Percentiles rank a stretch among this genome's conserved stretches.
phyloP scores from a whole-genome alignment of 2,888 invertebrate genomes.

The Agrenia bidenticulata region DNA sequence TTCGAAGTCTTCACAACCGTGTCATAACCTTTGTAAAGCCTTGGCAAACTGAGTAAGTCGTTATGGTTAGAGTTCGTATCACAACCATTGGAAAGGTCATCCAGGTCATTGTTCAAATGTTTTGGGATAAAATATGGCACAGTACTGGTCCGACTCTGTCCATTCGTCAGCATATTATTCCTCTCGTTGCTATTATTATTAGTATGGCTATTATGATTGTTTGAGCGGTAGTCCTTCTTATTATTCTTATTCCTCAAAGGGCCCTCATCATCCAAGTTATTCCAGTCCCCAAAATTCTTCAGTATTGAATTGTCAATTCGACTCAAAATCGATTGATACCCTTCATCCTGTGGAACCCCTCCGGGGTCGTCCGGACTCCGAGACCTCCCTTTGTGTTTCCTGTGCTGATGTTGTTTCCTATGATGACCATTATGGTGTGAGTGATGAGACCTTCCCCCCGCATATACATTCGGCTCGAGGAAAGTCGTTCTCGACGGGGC shows the following conservation, averaged over 20 bases:
- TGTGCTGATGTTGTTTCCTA: conserved; percentile 15
- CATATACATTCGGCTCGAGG: conserved; percentile 45
- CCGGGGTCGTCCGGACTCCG: conserved; percentile 37
- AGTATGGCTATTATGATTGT: neutral
- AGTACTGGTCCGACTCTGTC: neutral
- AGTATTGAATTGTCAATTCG: conserved; percentile 42
- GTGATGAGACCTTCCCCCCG: conserved; percentile 30
- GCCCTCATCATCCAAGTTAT: conserved; percentile 34
- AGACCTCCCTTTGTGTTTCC: conserved; percentile 30
- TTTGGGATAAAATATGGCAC: conserved; percentile 22
- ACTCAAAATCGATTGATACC: conserved; percentile 37
- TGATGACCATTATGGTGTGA: conserved; percentile 26
- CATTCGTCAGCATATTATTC: neutral
- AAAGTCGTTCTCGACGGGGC: conserved; percentile 41
- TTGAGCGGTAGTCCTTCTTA: neutral
- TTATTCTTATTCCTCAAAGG: neutral
- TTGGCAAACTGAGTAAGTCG: conserved; percentile 34
- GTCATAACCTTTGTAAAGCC: conserved; percentile 43
- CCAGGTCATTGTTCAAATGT: neutral
- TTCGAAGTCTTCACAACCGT: conserved; percentile 27
- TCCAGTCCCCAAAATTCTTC: conserved; percentile 49
- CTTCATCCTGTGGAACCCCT: conserved; percentile 6
- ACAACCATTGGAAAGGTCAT: conserved; percentile 6
- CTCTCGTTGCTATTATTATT: conserved; percentile 4
- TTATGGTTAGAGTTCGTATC: conserved; percentile 2